phyloP scores from a whole-genome alignment of 2,797 vertebrate species.

The Emys orbicularis region DNA sequence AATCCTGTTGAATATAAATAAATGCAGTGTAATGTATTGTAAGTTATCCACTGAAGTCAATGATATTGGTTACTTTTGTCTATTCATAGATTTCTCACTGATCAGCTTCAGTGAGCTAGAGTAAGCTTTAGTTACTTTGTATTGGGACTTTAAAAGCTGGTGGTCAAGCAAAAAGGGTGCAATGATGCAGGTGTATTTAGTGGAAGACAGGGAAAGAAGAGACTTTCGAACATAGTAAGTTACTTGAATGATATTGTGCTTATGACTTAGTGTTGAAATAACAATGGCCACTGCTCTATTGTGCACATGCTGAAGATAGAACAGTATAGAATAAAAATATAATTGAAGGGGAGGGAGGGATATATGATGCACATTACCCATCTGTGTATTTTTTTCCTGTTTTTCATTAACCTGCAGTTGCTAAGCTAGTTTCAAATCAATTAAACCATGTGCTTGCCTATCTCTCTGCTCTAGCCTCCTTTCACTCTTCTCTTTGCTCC shows the following conservation, averaged over 20 bases:
- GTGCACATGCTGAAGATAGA: background rate
- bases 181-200: background rate
- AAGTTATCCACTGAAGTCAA: background rate
- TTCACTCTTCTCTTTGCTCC: background rate
- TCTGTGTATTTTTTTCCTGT: background rate
- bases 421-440: slow-evolving; percentile 1
- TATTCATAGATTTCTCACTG: background rate
- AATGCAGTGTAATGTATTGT: background rate
- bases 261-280: background rate
- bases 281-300: background rate
- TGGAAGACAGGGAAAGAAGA: slow-evolving; percentile 12
- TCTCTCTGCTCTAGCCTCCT: background rate
- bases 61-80: background rate
- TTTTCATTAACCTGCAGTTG: slow-evolving; percentile 5
- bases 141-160: background rate
- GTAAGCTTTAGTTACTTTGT: background rate
- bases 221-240: background rate
- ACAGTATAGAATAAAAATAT: background rate
- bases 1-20: slow-evolving; percentile 18
- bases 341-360: background rate
- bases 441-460: background rate
- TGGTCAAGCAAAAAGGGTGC: background rate
- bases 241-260: slow-evolving; percentile 25
- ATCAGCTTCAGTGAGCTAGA: background rate
- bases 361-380: background rate